phyloP scores from a whole-genome alignment of 2,113 vertebrate species.

The Nesoenas mayeri region DNA sequence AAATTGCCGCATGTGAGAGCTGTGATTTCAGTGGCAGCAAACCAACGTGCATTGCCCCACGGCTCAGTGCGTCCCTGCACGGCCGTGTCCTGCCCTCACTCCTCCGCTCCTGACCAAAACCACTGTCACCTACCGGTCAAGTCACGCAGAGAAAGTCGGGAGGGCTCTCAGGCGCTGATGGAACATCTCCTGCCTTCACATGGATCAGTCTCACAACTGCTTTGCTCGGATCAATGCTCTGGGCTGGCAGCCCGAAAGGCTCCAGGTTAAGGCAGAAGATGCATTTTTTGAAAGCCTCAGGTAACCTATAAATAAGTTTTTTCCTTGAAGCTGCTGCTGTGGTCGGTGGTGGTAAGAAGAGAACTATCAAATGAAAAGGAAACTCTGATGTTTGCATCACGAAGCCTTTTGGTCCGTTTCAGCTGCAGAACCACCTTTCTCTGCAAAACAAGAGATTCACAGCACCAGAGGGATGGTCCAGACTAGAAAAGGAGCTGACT shows the following conservation, averaged over 20 bases:
- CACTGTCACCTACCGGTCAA: accelerated
- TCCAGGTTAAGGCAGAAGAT: neutral
- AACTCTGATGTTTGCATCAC: neutral
- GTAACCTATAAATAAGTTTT: neutral
- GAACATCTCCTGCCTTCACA: neutral
- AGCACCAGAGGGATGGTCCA: neutral
- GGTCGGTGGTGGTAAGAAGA: neutral
- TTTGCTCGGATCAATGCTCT: neutral
- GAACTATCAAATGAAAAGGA: neutral
- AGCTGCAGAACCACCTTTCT: neutral
- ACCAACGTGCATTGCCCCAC: neutral
- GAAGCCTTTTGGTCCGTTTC: neutral
- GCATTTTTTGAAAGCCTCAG: neutral
- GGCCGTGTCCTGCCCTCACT: neutral
- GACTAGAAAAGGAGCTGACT: neutral
- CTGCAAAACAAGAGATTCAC: neutral
- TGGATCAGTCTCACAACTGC: neutral
- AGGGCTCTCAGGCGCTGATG: neutral
- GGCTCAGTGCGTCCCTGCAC: neutral
- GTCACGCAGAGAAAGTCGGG: neutral
- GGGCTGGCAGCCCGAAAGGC: neutral
- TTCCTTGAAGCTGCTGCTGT: neutral
- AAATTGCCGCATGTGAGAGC: neutral
- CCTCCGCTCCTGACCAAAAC: neutral
- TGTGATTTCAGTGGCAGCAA: neutral